A percentile compares a stretch with the other conserved stretches of the same genome.
These are phyloP conservation scores for Hoplostethus mediterraneus DNA, from an alignment of 2,797 vertebrate genomes.

Conservation along the genomic window DNA sequence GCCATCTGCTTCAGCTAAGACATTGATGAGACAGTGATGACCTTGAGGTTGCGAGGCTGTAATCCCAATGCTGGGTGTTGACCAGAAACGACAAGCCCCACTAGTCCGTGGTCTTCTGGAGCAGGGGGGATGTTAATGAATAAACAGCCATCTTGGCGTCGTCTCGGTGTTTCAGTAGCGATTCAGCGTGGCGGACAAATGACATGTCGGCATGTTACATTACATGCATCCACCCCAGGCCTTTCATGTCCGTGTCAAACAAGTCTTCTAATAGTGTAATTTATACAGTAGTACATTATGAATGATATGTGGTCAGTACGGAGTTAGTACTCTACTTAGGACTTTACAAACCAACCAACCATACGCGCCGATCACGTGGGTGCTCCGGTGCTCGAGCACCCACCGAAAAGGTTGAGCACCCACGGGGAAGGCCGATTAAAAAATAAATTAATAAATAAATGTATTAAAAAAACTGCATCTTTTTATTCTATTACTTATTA, in stretches of 20 bases:
- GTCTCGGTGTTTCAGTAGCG: neutral
- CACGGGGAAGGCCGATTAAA: too few species aligned
- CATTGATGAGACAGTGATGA: conserved; percentile 67
- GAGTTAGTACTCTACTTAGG: neutral
- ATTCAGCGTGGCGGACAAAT: neutral
- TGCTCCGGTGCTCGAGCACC: too few species aligned
- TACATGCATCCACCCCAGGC: neutral
- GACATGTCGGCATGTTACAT: neutral
- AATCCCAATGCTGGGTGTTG: conserved; percentile 31
- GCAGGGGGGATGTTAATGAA: conserved; percentile 54
- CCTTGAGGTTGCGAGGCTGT: conserved; percentile 66
- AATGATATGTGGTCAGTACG: neutral
- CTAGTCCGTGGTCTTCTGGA: conserved; percentile 11
- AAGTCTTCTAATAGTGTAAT: neutral
- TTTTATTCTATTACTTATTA: too few species aligned
- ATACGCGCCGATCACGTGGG: too few species aligned
- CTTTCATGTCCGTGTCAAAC: neutral
- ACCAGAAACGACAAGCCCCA: conserved; percentile 39
- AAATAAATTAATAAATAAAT: too few species aligned
- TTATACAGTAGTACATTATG: neutral
- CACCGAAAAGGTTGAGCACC: too few species aligned
- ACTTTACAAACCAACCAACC: too few species aligned
- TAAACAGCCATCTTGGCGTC: conserved; percentile 25
- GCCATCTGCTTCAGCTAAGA: conserved; percentile 68
- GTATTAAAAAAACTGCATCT: too few species aligned